These are phyloP conservation scores for Scaptodrosophila latifasciaeformis DNA, from an alignment of 2,888 invertebrate species.

Conservation along the genomic window DNA sequence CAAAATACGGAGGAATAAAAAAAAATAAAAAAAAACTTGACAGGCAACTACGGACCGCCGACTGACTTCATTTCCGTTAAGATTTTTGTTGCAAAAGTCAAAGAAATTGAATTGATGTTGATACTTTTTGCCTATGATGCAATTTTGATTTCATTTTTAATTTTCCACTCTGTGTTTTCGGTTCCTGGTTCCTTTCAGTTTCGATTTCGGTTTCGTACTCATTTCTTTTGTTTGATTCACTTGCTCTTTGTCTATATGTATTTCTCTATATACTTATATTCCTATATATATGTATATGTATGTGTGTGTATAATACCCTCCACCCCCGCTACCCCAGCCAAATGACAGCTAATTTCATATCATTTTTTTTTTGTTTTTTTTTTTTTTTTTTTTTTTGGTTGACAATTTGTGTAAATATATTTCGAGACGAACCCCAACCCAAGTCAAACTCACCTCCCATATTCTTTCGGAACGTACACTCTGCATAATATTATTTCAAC, in stretches of 20 bases:
- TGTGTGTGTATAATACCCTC: not conserved
- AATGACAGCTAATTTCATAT: not conserved
- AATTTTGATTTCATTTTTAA: constrained; percentile 37
- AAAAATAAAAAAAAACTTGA: no score
- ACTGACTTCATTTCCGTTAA: constrained; percentile 72
- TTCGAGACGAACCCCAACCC: no score
- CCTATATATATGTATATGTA: constrained; percentile 5
- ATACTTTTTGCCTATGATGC: constrained; percentile 74
- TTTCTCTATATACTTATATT: constrained; percentile 14
- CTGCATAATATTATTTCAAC: no score
- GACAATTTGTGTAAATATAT: constrained; percentile 35
- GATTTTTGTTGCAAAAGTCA: constrained; percentile 67
- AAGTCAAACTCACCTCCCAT: no score
- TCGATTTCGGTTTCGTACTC: no score
- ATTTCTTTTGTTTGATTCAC: constrained; percentile 22
- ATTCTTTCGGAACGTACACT: not conserved
- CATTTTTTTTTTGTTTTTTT: not conserved
- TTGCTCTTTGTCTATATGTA: constrained; percentile 14
- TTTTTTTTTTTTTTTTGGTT: constrained; percentile 2
- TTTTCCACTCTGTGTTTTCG: constrained; percentile 40
- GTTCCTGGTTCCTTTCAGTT: no score
- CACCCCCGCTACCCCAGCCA: not conserved
- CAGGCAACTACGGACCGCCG: constrained; percentile 27
- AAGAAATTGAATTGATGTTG: constrained; percentile 69
- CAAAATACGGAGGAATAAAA: not conserved